Base-by-base conservation (phyloP, 2,113 vertebrate genomes). In the Anthoscopus minutus region DNA sequence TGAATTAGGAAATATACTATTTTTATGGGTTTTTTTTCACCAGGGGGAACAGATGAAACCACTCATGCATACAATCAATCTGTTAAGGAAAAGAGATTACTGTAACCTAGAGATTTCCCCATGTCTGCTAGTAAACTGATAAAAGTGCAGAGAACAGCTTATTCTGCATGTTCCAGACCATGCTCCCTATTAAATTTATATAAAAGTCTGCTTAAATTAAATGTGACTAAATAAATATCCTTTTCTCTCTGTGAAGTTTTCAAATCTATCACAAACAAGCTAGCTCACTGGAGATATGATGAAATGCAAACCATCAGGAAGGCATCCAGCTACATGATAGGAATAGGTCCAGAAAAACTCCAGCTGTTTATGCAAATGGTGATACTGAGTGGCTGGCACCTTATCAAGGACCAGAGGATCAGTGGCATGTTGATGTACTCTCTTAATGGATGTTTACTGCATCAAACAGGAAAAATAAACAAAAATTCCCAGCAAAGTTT, bases 281-380 rank as follows among this genome's bases (percentile, higher is more conserved):
- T 25, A 83, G 40, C 51, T 87, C 79, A 80, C 7, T 85, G 38
- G 85, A 92, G 64, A 85, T 54, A 92, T 0, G 8, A 90, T 56
- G 47, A 76, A 90, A 62, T 77, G 84, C 81, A 96, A 92, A 31
- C 60, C 58, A 70, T 84, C 77, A 92, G 94, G 94, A 96, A 96
- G n/a, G 73, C 74, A 93, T 90, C 93, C 92, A 96, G 53, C 78
- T 92, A 77, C 50, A 81, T 30, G 71, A 91, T 70, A 97, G 92
- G 87, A 96, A 83, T 11, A 83, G 30, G 28, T 87, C 91, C 96
- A 95, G 82, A 82, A 93, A 96, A 94, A 35, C 87, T 94, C 96
- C 87, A 94, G 89, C 96, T 97, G 95, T 90, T 96, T 88, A 96
- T 95, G 92, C 80, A 97, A 96, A 95, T 96, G 8, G 25, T 71